Conservation (phyloP, 2,113 vertebrate genomes). For the Chloropsis hardwickii region DNA sequence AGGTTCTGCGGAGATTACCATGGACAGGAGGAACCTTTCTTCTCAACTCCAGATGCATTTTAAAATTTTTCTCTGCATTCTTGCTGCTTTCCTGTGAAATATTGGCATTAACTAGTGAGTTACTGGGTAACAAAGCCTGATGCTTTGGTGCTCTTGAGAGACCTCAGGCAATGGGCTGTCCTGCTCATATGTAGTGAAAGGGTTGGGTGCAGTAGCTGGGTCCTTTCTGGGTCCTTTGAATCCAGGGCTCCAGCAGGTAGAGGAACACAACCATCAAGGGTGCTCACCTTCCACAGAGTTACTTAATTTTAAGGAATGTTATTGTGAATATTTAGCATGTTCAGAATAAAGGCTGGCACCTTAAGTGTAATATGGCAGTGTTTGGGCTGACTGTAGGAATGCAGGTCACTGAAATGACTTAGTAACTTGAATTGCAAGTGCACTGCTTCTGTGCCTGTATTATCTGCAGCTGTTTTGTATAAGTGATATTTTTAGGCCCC, state of each 20-base stretch:
- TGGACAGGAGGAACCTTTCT: not conserved
- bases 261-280: not conserved
- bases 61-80: not conserved
- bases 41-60: not conserved
- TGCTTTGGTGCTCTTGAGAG: not conserved
- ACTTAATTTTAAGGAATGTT: not conserved
- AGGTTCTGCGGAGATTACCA: not conserved
- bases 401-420: not conserved
- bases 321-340: not conserved
- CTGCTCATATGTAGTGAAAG: not conserved
- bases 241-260: not conserved
- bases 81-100: not conserved
- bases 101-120: not conserved
- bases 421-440: not conserved
- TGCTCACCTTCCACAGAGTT: not conserved
- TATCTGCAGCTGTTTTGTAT: not conserved
- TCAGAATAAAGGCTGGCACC: not conserved
- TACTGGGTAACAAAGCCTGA: not conserved
- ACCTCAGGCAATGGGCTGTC: not conserved
- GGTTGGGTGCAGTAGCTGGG: not conserved
- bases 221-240: not conserved
- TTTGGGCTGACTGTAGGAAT: not conserved
- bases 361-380: not conserved
- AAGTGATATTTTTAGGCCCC: not conserved
- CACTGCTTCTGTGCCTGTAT: not conserved